Conservation (phyloP, 53 echinoderm and acorn worm genomes). For the Actinopyga echinites region DNA sequence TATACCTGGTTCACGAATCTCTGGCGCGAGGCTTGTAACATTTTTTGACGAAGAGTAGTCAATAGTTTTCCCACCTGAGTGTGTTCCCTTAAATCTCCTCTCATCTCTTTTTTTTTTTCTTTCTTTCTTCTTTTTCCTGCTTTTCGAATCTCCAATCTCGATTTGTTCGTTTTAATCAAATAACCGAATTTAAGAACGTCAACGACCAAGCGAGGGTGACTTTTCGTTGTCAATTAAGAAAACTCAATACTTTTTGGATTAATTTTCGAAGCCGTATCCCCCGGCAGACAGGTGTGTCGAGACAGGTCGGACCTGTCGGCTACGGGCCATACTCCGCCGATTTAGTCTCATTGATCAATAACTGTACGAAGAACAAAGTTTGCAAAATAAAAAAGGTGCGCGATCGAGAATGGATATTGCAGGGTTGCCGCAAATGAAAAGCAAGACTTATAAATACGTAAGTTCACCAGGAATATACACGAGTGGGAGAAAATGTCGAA, state of each 20-base stretch:
- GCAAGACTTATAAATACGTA: slow-evolving; percentile 1
- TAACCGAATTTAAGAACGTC: slow-evolving; percentile 47
- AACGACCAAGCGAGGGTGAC: slow-evolving; percentile 46
- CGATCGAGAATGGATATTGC: too few species aligned
- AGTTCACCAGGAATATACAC: background rate
- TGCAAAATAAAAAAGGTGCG: too few species aligned
- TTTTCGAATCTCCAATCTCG: slow-evolving; percentile 27
- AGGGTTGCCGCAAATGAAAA: background rate
- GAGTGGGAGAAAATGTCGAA: background rate
- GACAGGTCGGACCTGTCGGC: slow-evolving; percentile 41
- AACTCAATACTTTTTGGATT: slow-evolving; percentile 56
- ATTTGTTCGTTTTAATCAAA: slow-evolving; percentile 44
- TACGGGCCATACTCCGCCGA: slow-evolving; percentile 41
- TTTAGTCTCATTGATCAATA: slow-evolving; percentile 40
- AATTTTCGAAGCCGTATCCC: slow-evolving; percentile 44
- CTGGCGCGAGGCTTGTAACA: slow-evolving; percentile 36
- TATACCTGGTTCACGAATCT: too few species aligned
- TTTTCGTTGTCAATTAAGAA: slow-evolving; percentile 55
- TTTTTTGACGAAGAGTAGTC: slow-evolving; percentile 16
- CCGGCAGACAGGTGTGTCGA: slow-evolving; percentile 41
- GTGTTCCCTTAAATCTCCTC: slow-evolving; percentile 36
- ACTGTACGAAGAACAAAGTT: slow-evolving; percentile 1
- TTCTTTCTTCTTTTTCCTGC: background rate
- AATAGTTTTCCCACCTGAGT: slow-evolving; percentile 46
- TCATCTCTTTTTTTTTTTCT: slow-evolving; percentile 5